Evolutionary conservation across 2,888 invertebrate species (phyloP), one percentile per base, ranked within the genome.

Genomic region (Liodrosophila aerea): DNA sequence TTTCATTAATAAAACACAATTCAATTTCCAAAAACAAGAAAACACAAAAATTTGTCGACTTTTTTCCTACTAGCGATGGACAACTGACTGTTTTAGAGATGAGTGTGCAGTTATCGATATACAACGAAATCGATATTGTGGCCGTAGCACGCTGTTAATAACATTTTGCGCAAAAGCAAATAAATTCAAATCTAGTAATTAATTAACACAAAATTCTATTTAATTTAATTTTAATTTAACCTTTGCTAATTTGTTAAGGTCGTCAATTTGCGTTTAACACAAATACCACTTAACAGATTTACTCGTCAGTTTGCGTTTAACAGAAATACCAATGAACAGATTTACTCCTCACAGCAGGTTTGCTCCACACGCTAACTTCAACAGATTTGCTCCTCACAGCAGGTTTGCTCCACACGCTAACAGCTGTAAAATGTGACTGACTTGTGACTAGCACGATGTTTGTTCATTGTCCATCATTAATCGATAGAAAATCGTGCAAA

Each of bases 1-100:
- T 85, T 85, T 85, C 80, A 83, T 80, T 85, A 76, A 83, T 61
- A 65, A 75, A 64, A 69, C 44, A 66, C 44, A 50, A 52, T 53
- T 52, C 12, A 64, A 50, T 60, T 64, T 57, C 47, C 57, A 63
- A 64, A 73, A 70, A 78, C 59, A 72, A 74, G 66, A 77, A 71
- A 68, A 68, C 63, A 56, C 41, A 60, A 63, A 65, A 64, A 62
- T 72, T 64, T 64, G 77, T 73, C 65, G 78, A 59, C 74, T 77
- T 78, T 74, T 73, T 76, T 66, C 69, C 47, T 46, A 56, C 62
- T 74, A 75, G 80, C 34, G 76, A 65, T 61, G 65, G 40, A 40
- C 52, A 34, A 53, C 16, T 30, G 29, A n/a, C 11, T 18, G 34
- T 31, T 46, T 37, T 31, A 4, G n/a, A n/a, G n/a, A n/a, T n/a